Base-by-base conservation (phyloP, 2,797 vertebrate species). In the Brachymystax lenok region DNA sequence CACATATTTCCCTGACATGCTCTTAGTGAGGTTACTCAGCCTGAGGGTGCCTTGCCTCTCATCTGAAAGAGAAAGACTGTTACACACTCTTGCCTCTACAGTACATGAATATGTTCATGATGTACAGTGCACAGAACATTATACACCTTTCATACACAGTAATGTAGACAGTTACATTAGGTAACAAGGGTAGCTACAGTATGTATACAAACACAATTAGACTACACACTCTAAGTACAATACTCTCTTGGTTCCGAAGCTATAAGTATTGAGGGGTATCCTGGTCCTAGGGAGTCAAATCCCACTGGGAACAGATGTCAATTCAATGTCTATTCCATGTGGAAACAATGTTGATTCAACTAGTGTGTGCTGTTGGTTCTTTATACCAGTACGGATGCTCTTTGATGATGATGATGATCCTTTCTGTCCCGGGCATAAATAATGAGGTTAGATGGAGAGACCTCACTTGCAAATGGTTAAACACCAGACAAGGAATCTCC, bases 1-100 rank as follows among this genome's bases (percentile, higher is more conserved):
- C 81, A 96, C 75, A 68, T 99, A 99, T 85, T 95, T 91, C 66
- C 98, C 98, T 0, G 97, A 95, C 96, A 96, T 96, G 79, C 93
- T 93, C 75, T 92, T 88, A 30, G 96, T 96, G 81, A 99, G 95
- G 90, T 99, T 99, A 81, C 85, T 97, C 78, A 99, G 92, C 70
- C 84, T 92, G 82, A 99, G 94, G 67, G 94, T 97, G 72, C 98
- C 98, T 59, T 93, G 93, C 77, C 89, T 84, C 87, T 95, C 94
- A 76, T 95, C 95, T 95, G 92, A 54, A 83, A 85, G 71, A 81
- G 28, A 84, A 81, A 1, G 80, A 71, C 76, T 33, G 63, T 81
- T 79, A 83, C 30, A 82, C 56, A 81, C 27, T 73, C 30, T 69
- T 75, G n/a, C 7, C 56, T n/a, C 14, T n/a, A n/a, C 56, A n/a